Conservation (phyloP, 2,797 vertebrate genomes). For the Myotis findleyi region DNA sequence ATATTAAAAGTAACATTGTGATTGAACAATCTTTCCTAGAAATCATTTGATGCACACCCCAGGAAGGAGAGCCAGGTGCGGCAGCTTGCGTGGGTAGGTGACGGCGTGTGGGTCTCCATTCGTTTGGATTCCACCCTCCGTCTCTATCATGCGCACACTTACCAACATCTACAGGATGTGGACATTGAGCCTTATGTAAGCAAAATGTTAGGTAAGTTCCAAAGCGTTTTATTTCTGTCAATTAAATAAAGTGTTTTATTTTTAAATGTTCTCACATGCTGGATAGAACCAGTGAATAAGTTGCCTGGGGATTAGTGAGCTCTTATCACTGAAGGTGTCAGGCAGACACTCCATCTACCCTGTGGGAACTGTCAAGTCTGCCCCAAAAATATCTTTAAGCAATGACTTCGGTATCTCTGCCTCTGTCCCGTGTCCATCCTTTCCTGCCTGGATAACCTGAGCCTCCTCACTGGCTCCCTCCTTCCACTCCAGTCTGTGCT, state of each 20-base stretch:
- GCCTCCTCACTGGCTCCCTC: neutral
- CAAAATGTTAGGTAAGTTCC: constrained; percentile 97
- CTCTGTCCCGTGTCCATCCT: neutral
- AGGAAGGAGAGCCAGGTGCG: constrained; percentile 98
- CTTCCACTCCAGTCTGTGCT: neutral
- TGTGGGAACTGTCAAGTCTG: neutral
- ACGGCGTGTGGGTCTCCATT: constrained; percentile 99
- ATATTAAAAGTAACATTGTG: constrained; percentile 56
- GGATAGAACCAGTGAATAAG: neutral
- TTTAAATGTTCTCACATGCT: constrained; percentile 48
- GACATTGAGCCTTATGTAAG: constrained; percentile 99
- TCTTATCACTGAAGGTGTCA: neutral
- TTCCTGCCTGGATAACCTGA: neutral
- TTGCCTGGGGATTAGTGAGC: neutral
- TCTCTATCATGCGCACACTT: constrained; percentile 97
- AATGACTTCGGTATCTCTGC: neutral
- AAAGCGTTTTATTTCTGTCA: constrained; percentile 35
- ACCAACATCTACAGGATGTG: constrained; percentile 97
- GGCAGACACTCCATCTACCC: neutral
- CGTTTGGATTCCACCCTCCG: constrained; percentile 97
- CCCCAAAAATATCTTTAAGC: constrained; percentile 13
- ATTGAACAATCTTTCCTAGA: constrained; percentile 86
- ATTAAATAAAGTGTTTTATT: neutral
- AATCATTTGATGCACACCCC: constrained; percentile 98
- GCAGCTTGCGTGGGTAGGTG: constrained; percentile 97